phyloP scores from a whole-genome alignment of 2,888 invertebrate species.

The Loripinus fragilis region DNA sequence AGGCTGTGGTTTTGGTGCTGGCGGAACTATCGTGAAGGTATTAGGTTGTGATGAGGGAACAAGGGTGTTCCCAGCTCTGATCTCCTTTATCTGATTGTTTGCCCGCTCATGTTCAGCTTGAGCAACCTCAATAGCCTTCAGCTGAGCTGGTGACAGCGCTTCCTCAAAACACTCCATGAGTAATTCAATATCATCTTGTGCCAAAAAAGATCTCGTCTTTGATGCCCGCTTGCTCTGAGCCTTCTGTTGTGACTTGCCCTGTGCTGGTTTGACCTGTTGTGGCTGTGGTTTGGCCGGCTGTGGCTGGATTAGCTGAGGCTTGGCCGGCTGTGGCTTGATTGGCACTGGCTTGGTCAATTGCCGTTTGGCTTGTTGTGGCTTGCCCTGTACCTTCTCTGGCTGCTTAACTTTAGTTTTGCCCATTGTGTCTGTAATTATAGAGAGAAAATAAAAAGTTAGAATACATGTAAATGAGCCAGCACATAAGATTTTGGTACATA shows the following conservation, averaged over 20 bases:
- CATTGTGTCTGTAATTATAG: not conserved
- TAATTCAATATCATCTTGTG: constrained; percentile 51
- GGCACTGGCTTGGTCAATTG: too few relatives aligned
- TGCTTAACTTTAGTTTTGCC: not conserved
- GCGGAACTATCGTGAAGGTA: constrained; percentile 50
- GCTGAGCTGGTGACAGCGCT: constrained; percentile 88
- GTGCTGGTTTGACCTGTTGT: too few relatives aligned
- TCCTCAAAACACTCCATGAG: constrained; percentile 89
- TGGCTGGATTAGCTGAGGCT: too few relatives aligned
- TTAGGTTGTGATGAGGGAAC: constrained; percentile 60
- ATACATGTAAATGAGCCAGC: too few relatives aligned
- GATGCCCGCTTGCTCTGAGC: not conserved
- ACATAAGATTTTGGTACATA: too few relatives aligned
- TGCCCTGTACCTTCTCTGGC: not conserved
- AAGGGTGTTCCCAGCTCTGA: constrained; percentile 56
- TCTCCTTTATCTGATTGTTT: constrained; percentile 60
- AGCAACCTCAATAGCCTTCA: constrained; percentile 87
- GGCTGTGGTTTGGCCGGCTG: too few relatives aligned
- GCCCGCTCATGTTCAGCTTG: constrained; percentile 86
- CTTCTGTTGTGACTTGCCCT: not conserved
- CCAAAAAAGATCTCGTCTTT: not conserved
- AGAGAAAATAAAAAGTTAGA: too few relatives aligned
- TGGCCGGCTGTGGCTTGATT: too few relatives aligned
- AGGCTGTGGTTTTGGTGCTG: constrained; percentile 37
- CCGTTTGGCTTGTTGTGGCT: too few relatives aligned